phyloP scores from a whole-genome alignment of 1,140 invertebrate genomes.

The Drosophila pallidifrons region DNA sequence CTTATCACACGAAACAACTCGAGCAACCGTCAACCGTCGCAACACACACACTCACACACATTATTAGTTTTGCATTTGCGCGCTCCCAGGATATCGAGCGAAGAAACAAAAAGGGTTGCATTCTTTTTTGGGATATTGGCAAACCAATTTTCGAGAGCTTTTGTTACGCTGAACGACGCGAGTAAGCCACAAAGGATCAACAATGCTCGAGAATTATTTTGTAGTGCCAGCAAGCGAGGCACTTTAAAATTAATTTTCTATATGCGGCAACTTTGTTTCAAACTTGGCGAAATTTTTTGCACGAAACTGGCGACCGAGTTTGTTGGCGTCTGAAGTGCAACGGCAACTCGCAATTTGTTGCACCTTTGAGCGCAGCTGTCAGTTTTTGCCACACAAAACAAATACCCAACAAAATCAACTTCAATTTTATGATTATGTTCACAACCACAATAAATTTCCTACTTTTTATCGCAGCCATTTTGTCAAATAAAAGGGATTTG shows the following conservation, averaged over 20 bases:
- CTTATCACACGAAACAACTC: slow-evolving; percentile 47
- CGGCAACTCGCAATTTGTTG: slow-evolving; percentile 18
- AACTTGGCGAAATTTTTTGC: slow-evolving; percentile 8
- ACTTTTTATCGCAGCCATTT: slow-evolving; percentile 80
- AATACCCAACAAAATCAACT: slow-evolving; percentile 74
- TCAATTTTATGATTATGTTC: slow-evolving; percentile 64
- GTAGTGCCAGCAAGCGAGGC: slow-evolving; percentile 72
- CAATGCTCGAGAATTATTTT: slow-evolving; percentile 81
- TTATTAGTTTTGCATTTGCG: slow-evolving; percentile 53
- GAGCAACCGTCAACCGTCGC: slow-evolving; percentile 2
- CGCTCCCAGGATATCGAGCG: slow-evolving; percentile 78
- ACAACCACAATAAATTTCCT: slow-evolving; percentile 42
- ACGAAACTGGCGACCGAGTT: too few species aligned
- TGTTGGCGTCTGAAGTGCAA: slow-evolving; percentile 33
- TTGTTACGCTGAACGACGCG: slow-evolving; percentile 77
- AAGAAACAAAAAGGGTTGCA: slow-evolving; percentile 63
- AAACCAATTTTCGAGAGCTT: slow-evolving; percentile 81
- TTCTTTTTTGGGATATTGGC: slow-evolving; percentile 59
- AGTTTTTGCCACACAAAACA: slow-evolving; percentile 27
- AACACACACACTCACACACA: background rate
- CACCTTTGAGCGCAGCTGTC: slow-evolving; percentile 59
- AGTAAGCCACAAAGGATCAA: slow-evolving; percentile 83
- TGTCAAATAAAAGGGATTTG: slow-evolving; percentile 78
- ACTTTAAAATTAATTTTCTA: slow-evolving; percentile 69
- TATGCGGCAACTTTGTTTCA: slow-evolving; percentile 66